Evolutionary conservation across 2,888 invertebrate genomes (phyloP).

Genomic region (Tryphoninae sp.): DNA sequence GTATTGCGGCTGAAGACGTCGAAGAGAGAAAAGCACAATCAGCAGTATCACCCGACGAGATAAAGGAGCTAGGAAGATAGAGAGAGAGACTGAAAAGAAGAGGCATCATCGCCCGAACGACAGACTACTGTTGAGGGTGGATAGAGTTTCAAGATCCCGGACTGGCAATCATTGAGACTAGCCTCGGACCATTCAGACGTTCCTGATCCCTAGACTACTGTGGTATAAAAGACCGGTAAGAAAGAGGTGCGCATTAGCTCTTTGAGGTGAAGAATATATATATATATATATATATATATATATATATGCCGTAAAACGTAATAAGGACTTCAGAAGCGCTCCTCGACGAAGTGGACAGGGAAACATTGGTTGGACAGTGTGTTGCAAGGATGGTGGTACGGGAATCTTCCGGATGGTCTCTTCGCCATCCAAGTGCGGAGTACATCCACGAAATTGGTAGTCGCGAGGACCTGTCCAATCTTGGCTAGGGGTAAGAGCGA

Average conservation of each 20-base stretch:
- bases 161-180: slow-evolving; percentile 37
- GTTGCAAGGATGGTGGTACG: slow-evolving; percentile 22
- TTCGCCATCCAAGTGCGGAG: slow-evolving; percentile 53
- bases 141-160: slow-evolving; percentile 44
- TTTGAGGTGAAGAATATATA: slow-evolving; percentile 35
- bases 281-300: slow-evolving; percentile 36
- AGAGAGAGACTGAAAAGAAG: slow-evolving; percentile 5
- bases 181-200: slow-evolving; percentile 41
- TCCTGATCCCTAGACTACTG: slow-evolving; percentile 40
- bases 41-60: slow-evolving; percentile 38
- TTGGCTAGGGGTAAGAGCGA: slow-evolving; percentile 45
- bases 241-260: slow-evolving; percentile 21
- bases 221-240: slow-evolving; percentile 15
- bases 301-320: slow-evolving; percentile 23
- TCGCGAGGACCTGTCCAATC: slow-evolving; percentile 62
- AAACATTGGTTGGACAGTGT: slow-evolving; percentile 50
- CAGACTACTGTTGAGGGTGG: slow-evolving; percentile 18
- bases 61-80: slow-evolving; percentile 1
- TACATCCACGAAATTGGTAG: slow-evolving; percentile 63
- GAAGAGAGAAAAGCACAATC: slow-evolving; percentile 54
- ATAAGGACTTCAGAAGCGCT: slow-evolving; percentile 42
- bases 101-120: slow-evolving; percentile 44
- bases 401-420: slow-evolving; percentile 43
- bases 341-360: slow-evolving; percentile 18
- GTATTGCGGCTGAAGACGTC: slow-evolving; percentile 31